Percentiles rank a stretch among this genome's conserved stretches.
Conservation (phyloP, 2,888 invertebrate species). For the Dryobota labecula region DNA sequence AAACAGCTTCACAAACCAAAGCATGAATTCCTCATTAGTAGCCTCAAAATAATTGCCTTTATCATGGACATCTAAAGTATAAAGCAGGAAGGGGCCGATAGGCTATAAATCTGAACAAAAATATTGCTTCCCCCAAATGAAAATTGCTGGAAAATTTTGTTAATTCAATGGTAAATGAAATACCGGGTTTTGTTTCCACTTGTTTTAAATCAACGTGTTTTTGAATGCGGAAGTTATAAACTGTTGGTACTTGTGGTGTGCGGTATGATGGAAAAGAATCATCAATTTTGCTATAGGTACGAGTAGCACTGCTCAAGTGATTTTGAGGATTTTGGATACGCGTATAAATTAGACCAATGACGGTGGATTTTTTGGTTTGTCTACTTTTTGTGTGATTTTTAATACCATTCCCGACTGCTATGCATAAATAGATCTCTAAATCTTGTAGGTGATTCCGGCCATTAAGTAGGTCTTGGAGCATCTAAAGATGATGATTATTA, state of each 20-base stretch:
- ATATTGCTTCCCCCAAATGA: constrained; percentile 65
- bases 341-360: neutral
- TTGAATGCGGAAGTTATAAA: constrained; percentile 15
- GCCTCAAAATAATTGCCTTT: constrained; percentile 50
- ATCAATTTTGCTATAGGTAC: neutral
- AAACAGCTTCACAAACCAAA: constrained; percentile 3
- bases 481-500: too few species aligned
- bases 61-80: constrained; percentile 47
- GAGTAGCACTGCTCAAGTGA: neutral
- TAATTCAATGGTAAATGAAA: constrained; percentile 48
- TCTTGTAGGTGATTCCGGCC: too few species aligned
- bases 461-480: too few species aligned
- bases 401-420: too few species aligned
- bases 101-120: constrained; percentile 66
- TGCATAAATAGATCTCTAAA: too few species aligned
- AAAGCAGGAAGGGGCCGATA: constrained; percentile 21
- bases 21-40: constrained; percentile 35
- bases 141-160: constrained; percentile 63
- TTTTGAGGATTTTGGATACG: neutral
- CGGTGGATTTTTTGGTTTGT: neutral
- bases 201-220: constrained; percentile 38
- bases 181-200: constrained; percentile 9
- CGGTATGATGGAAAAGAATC: neutral
- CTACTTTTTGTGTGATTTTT: too few species aligned
- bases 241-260: constrained; percentile 1